Conservation (phyloP, 2,113 vertebrate species). For the Setophaga kirtlandii region DNA sequence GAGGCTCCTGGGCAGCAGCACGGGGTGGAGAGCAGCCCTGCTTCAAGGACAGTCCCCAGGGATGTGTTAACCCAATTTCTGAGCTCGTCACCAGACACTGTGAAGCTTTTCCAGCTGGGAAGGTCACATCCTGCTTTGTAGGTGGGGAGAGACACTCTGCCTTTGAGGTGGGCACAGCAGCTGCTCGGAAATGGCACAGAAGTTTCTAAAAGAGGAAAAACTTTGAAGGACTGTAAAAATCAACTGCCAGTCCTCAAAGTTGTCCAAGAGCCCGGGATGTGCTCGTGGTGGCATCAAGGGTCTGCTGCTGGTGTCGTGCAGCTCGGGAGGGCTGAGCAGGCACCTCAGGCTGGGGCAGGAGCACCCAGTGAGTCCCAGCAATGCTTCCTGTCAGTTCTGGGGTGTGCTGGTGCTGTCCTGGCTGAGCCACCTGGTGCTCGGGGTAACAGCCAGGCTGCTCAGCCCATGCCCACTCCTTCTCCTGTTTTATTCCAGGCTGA, state of each 20-base stretch:
- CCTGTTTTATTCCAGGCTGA: slow-evolving; percentile 79
- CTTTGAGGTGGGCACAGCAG: slow-evolving; percentile 43
- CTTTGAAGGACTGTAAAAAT: not conserved
- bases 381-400: accelerated
- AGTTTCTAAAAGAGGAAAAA: not conserved
- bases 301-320: not conserved
- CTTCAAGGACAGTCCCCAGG: slow-evolving; percentile 28
- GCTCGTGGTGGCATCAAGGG: not conserved
- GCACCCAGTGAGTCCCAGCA: not conserved
- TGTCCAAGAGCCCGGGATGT: not conserved
- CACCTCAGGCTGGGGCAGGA: not conserved
- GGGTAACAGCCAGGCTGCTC: not conserved
- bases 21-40: not conserved
- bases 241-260: not conserved
- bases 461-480: not conserved
- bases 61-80: slow-evolving; percentile 37
- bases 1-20: not conserved
- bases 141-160: not conserved
- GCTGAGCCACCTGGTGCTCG: accelerated
- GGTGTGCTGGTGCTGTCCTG: not conserved
- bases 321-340: not conserved
- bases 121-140: slow-evolving; percentile 19
- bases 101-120: slow-evolving; percentile 34
- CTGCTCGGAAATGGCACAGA: not conserved
- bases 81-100: not conserved